Percentiles rank a stretch among this genome's conserved stretches.
Evolutionary conservation across 2,113 vertebrate genomes (phyloP).

Genomic region (Tringa solitaria): DNA sequence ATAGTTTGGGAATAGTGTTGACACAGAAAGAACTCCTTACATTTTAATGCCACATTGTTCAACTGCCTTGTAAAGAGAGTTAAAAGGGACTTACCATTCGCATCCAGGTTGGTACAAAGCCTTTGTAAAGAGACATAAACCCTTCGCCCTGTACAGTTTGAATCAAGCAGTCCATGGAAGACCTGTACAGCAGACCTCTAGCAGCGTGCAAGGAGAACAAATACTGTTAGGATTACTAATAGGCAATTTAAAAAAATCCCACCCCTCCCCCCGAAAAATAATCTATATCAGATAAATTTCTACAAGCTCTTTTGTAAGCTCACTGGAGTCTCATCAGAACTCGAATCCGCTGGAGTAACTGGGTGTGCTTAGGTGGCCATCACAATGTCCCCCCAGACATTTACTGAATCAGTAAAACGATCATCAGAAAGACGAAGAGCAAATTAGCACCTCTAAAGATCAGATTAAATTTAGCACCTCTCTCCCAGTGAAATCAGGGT

Average conservation of each 20-base stretch:
- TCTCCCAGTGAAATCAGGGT: not conserved
- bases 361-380: not conserved
- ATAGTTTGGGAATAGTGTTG: not conserved
- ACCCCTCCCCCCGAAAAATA: not conserved
- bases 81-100: constrained; percentile 77
- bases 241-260: accelerated
- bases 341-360: not conserved
- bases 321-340: not conserved
- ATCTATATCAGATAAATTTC: not conserved
- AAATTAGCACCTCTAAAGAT: not conserved
- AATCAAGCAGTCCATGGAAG: constrained; percentile 81
- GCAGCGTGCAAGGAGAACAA: not conserved
- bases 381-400: not conserved
- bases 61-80: not conserved
- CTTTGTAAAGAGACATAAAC: constrained; percentile 85
- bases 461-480: not conserved
- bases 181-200: constrained; percentile 84
- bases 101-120: constrained; percentile 86
- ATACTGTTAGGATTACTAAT: not conserved
- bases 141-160: constrained; percentile 81
- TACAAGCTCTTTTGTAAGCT: not conserved
- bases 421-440: not conserved
- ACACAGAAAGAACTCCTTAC: not conserved
- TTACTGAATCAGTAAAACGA: not conserved
- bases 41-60: not conserved